Base-by-base conservation (phyloP, 2,113 vertebrate genomes). In the Rhinogobius similis region DNA sequence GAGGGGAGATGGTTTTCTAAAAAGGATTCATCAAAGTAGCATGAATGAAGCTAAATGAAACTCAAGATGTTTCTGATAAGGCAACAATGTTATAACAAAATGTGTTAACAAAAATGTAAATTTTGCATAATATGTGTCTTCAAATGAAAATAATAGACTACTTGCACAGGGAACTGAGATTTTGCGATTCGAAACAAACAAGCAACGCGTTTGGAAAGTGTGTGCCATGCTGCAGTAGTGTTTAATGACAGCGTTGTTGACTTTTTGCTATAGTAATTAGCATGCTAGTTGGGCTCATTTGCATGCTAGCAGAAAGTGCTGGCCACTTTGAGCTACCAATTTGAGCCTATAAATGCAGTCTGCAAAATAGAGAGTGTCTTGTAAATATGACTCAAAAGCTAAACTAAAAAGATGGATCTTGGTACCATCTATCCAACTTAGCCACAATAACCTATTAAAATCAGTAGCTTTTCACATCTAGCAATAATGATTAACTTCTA, bases 281-380 rank as follows among this genome's bases (percentile, higher is more conserved):
- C 58, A 61, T 27, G 56, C 56, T 59, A 20, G 23, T 32, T 36
- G 29, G 27, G 58, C 58, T 36, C 20, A 58, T 61, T 61, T 11
- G 29, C 32, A 38, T 4, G 20, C 29, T 18, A 20, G 58, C 29
- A 10, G 29, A 61, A 6, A n/a, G 10, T 10, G 27, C 10, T 3
- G 1, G 20, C 18, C 32, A 61, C 29, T 10, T 6, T 11, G 16
- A 18, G 10, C 24, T 27, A 26, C 24, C 29, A 58, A 29, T 16
- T 29, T 29, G 26, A 58, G 29, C 20, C 16, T 36, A 36, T 61
- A 38, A 36, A n/a, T 36, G 29, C 56, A 59, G 14, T 10, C 16
- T 29, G 26, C 10, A n/a, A n/a, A 36, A 36, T 10, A 61, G 18
- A 61, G 18, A 61, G n/a, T 18, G 24, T 58, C 55, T 18, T 8